A percentile compares a stretch with the other conserved stretches of the same genome.
Evolutionary conservation across 64 coral and sea anemone species (phyloP).

Genomic region (Anthopleura sola): DNA sequence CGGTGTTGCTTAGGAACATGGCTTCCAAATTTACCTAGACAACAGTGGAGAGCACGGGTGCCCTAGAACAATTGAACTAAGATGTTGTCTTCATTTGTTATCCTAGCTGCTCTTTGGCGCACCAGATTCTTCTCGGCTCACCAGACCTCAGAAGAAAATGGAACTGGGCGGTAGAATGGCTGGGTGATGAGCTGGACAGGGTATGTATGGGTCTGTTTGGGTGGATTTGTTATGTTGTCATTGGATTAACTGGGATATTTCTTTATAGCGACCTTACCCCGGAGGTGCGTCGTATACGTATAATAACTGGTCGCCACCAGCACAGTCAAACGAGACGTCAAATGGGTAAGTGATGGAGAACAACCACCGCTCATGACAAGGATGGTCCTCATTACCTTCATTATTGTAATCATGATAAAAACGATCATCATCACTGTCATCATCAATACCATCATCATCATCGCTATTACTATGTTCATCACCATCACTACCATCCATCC

Average conservation of each 20-base stretch:
- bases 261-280: conserved; percentile 74
- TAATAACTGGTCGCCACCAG: conserved; percentile 98
- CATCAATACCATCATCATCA: too few species aligned
- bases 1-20: neutral
- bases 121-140: conserved; percentile 80
- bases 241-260: neutral
- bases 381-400: neutral
- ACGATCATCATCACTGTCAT: neutral
- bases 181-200: conserved; percentile 25
- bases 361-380: neutral
- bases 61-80: too few species aligned
- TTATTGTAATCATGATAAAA: neutral
- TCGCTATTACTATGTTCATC: too few species aligned
- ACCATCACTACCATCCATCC: neutral
- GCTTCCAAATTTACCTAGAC: too few species aligned
- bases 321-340: conserved; percentile 97
- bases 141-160: conserved; percentile 84
- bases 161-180: conserved; percentile 92
- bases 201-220: neutral
- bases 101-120: conserved; percentile 74
- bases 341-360: conserved; percentile 67
- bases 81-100: neutral
- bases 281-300: conserved; percentile 84
- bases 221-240: too few species aligned
- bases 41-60: too few species aligned